Evolutionary conservation across 2,113 vertebrate genomes (phyloP), one percentile per base, ranked within the genome.

Genomic region (Perca fluviatilis): DNA sequence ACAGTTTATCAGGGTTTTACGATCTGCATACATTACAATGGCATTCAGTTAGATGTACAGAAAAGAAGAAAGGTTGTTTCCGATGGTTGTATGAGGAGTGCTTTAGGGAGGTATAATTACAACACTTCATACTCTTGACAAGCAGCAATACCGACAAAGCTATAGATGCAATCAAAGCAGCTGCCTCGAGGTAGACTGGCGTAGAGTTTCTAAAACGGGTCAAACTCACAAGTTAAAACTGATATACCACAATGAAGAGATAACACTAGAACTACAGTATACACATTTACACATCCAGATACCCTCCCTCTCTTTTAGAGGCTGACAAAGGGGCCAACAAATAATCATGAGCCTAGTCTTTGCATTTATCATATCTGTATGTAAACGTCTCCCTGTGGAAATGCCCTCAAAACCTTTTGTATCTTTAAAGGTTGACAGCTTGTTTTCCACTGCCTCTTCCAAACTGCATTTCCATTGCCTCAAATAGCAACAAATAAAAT

Each of bases 1-100:
- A 69, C 33, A 73, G n/a, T 71, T 71, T 61, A 69, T 78, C 83
- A 15, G 16, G n/a, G 21, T 19, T 83, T 58, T 70, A 25, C 58
- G 51, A 78, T 67, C 47, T 75, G 58, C 77, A 19, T 61, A 33
- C 23, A 62, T 74, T 43, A 69, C n/a, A 10, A 15, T 16, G 54
- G 6, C 12, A 10, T 54, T 82, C 36, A 68, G 33, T 19, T 40
- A 12, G 9, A 50, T 19, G n/a, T 47, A 58, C 14, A 50, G 10
- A 18, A 27, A 16, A 43, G 23, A 63, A 43, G n/a, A 27, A 15
- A 18, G 15, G 19, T 19, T 25, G 47, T 63, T 36, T 51, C 49
- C 10, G 36, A 7, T 19, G 73, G 36, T 14, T 51, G 30, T 36
- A 4, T 18, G n/a, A 47, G 11, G 23, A 62, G 33, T 11, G n/a